Conservation (phyloP, 2,888 invertebrate species). For the Chloromyia formosa region DNA sequence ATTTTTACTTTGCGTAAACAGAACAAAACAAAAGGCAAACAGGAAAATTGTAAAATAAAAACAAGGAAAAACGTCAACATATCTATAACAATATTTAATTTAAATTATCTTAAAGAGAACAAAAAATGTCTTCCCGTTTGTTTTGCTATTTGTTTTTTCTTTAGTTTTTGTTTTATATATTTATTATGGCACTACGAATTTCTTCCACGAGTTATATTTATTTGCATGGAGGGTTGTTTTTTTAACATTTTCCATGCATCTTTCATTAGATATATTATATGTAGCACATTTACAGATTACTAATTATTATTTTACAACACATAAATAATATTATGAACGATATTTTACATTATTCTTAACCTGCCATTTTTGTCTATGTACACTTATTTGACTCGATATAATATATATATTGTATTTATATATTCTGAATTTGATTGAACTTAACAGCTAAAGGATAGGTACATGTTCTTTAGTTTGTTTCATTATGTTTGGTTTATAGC, state of each 20-base stretch:
- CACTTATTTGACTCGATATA: neutral
- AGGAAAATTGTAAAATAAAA: too few relatives aligned
- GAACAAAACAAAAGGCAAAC: too few relatives aligned
- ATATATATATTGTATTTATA: neutral
- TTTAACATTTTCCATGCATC: neutral
- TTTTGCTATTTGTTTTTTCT: too few relatives aligned
- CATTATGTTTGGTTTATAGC: constrained; percentile 7
- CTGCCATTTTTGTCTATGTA: neutral
- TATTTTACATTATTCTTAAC: neutral
- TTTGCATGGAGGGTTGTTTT: neutral
- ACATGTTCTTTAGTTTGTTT: constrained; percentile 7
- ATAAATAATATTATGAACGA: neutral
- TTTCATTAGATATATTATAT: neutral
- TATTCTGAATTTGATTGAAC: neutral
- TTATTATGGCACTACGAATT: constrained; percentile 1
- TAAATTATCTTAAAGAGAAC: too few relatives aligned
- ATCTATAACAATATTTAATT: too few relatives aligned
- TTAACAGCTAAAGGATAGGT: neutral
- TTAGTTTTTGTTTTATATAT: neutral
- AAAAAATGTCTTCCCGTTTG: too few relatives aligned
- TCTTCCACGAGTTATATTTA: neutral
- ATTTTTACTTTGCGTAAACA: too few relatives aligned
- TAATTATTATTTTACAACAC: neutral
- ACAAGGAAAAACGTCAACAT: too few relatives aligned
- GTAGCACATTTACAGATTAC: neutral